Percentiles rank a stretch among this genome's conserved stretches.
phyloP scores from a whole-genome alignment of 2,888 invertebrate genomes.

The Allygus modestus region DNA sequence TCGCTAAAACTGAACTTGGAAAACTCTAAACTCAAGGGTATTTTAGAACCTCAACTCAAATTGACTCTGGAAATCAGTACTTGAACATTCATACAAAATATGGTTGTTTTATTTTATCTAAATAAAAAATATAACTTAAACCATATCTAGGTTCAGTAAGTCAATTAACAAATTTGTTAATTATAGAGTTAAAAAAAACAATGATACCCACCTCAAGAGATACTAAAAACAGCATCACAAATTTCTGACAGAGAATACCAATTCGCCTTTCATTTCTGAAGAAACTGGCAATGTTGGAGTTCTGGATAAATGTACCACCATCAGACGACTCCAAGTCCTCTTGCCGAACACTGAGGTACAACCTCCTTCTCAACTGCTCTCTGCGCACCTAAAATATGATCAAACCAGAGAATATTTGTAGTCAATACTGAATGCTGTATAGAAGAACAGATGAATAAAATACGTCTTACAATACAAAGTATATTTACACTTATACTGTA shows the following conservation, averaged over 20 bases:
- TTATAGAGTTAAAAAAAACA: no score
- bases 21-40: no score
- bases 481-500: no score
- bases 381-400: slow-evolving; percentile 55
- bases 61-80: no score
- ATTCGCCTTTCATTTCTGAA: slow-evolving; percentile 80
- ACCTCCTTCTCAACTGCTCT: slow-evolving; percentile 36
- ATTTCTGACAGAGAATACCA: slow-evolving; percentile 83
- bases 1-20: no score
- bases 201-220: slow-evolving; percentile 79
- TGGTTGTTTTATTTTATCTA: no score
- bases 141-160: no score
- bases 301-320: slow-evolving; percentile 6
- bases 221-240: slow-evolving; percentile 84
- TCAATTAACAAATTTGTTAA: no score
- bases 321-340: slow-evolving; percentile 5
- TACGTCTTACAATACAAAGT: no score
- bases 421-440: background rate
- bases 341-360: slow-evolving; percentile 19
- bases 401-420: background rate
- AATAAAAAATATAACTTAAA: no score
- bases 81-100: no score
- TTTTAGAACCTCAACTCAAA: no score
- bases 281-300: slow-evolving; percentile 51
- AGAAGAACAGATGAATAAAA: background rate